Conservation (phyloP, 2,888 invertebrate genomes). For the Bibio marci region DNA sequence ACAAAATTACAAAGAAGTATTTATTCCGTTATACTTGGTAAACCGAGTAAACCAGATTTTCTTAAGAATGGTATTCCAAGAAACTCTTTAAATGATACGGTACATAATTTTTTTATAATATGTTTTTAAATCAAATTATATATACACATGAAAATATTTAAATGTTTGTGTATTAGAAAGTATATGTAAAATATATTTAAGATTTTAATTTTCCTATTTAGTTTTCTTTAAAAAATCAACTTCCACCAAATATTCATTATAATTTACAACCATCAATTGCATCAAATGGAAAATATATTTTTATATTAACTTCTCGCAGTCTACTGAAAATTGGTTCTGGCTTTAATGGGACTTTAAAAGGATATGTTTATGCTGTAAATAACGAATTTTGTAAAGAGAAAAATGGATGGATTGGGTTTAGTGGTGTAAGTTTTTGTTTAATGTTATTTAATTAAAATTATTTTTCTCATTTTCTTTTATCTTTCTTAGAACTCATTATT, state of each 20-base stretch:
- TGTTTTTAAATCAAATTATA: too few species aligned
- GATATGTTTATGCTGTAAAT: conserved; percentile 74
- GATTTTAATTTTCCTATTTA: too few species aligned
- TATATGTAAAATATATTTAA: too few species aligned
- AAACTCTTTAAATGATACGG: conserved; percentile 50
- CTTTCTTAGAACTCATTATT: conserved; percentile 75
- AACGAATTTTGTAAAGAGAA: conserved; percentile 67
- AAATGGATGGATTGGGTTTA: conserved; percentile 71
- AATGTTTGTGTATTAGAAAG: too few species aligned
- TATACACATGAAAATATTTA: too few species aligned
- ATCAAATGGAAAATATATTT: conserved; percentile 81
- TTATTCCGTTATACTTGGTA: conserved; percentile 72
- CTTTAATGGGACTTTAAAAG: conserved; percentile 80
- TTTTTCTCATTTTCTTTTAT: too few species aligned
- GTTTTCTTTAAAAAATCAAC: conserved; percentile 24
- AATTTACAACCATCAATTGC: conserved; percentile 44
- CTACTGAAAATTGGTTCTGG: conserved; percentile 90
- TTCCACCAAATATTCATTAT: conserved; percentile 33
- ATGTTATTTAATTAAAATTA: too few species aligned
- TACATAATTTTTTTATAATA: conserved; percentile 37
- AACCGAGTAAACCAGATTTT: conserved; percentile 73
- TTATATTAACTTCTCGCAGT: conserved; percentile 68
- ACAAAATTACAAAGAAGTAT: conserved; percentile 76
- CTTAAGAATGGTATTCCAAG: conserved; percentile 73
- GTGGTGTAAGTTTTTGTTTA: conserved; percentile 42